Evolutionary conservation across 2,888 invertebrate species (phyloP).

Genomic region (Pinctada fucata): DNA sequence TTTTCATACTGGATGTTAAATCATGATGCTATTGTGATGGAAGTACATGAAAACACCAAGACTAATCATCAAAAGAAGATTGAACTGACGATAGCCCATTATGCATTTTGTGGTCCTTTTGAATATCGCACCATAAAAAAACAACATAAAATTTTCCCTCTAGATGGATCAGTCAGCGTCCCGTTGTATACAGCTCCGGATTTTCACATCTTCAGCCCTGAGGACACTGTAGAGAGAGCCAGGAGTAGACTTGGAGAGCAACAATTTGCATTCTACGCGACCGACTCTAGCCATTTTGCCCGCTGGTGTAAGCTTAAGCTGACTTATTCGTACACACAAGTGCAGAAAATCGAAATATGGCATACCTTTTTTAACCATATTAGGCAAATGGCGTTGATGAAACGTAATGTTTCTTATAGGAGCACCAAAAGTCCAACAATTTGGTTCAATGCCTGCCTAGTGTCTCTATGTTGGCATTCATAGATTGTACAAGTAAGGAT

Average conservation of each 20-base stretch:
- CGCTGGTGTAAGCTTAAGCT: constrained; percentile 32
- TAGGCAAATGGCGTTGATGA: no score
- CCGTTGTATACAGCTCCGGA: neutral
- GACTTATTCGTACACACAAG: no score
- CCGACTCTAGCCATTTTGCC: constrained; percentile 28
- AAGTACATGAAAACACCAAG: neutral
- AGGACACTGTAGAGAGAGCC: constrained; percentile 21
- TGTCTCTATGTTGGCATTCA: no score
- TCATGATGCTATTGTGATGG: constrained; percentile 24
- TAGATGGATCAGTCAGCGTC: constrained; percentile 10
- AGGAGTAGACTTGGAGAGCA: constrained; percentile 7
- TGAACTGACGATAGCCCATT: constrained; percentile 2
- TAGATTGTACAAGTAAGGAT: no score
- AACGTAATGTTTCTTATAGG: no score
- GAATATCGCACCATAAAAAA: constrained; percentile 7
- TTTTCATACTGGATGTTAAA: constrained; percentile 25
- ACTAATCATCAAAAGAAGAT: neutral
- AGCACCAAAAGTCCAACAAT: no score
- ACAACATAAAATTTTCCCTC: constrained; percentile 3
- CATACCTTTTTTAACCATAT: no score
- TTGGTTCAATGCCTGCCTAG: no score
- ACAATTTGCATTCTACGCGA: constrained; percentile 22
- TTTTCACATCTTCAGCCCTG: neutral
- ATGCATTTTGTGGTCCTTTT: constrained; percentile 12
- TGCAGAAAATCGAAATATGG: no score